A percentile compares a stretch with the other conserved stretches of the same genome.
These are phyloP conservation scores for Tetraodon nigroviridis DNA, from an alignment of 2,113 vertebrate species.

Conservation along the genomic window DNA sequence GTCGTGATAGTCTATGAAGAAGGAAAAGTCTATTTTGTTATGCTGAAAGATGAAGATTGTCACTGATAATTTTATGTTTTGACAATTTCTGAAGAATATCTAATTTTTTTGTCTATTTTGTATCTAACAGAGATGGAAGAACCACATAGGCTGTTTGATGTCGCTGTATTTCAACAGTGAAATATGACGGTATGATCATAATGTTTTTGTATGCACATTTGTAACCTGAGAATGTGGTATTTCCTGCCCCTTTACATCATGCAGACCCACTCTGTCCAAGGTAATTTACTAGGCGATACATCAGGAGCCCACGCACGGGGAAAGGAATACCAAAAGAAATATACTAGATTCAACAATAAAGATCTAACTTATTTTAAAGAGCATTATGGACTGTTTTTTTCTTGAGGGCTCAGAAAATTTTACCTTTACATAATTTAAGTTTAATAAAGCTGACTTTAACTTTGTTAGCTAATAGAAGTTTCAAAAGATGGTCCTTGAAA, in stretches of 20 bases:
- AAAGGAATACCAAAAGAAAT: conserved; percentile 45
- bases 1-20: conserved; percentile 43
- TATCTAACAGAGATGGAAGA: conserved; percentile 54
- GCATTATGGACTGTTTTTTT: conserved; percentile 20
- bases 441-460: too few species aligned
- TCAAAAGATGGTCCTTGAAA: too few species aligned
- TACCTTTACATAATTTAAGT: too few species aligned
- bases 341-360: conserved; percentile 53
- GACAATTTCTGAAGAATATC: conserved; percentile 55
- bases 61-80: conserved; percentile 58
- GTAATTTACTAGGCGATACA: conserved; percentile 29
- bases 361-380: conserved; percentile 35
- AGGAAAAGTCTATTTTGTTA: conserved; percentile 68
- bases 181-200: conserved; percentile 20
- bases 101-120: conserved; percentile 73
- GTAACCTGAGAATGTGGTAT: conserved; percentile 55
- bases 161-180: conserved; percentile 51
- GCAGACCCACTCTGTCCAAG: conserved; percentile 38
- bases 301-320: conserved; percentile 15
- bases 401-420: too few species aligned
- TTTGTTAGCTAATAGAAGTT: background rate
- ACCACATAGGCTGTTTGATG: conserved; percentile 44
- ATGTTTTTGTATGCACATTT: conserved; percentile 63
- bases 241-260: conserved; percentile 52
- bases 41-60: conserved; percentile 46